phyloP scores from a whole-genome alignment of 2,113 vertebrate species.

The Catharus bicknelli region DNA sequence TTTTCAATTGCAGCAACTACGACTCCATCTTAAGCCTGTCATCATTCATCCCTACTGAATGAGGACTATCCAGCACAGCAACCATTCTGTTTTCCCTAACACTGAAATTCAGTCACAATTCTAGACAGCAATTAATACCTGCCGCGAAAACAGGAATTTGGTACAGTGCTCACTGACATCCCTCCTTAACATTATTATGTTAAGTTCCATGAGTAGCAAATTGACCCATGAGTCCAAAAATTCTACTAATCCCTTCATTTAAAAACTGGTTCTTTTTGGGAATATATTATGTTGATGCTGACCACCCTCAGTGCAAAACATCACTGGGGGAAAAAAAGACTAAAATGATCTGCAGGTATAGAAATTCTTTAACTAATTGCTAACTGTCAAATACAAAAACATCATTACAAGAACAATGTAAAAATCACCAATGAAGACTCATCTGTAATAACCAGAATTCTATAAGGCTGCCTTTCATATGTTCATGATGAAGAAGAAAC shows the following conservation, averaged over 20 bases:
- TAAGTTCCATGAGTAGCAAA: neutral
- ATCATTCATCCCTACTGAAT: constrained; percentile 31
- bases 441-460: neutral
- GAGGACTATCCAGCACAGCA: neutral
- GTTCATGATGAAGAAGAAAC: neutral
- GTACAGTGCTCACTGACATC: neutral
- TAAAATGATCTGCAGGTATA: neutral
- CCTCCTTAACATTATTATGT: neutral
- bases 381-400: neutral
- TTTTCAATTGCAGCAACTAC: neutral
- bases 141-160: neutral
- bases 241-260: neutral
- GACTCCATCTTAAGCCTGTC: constrained; percentile 58
- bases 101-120: neutral
- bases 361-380: neutral
- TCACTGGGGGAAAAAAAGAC: neutral
- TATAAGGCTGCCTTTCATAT: neutral
- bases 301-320: neutral
- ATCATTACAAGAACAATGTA: neutral
- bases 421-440: neutral
- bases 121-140: neutral
- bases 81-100: neutral
- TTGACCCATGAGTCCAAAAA: neutral
- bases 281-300: neutral
- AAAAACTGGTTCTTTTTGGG: neutral